Base-by-base conservation (phyloP, 2,797 vertebrate species). In the Bryconaethiops microstoma region DNA sequence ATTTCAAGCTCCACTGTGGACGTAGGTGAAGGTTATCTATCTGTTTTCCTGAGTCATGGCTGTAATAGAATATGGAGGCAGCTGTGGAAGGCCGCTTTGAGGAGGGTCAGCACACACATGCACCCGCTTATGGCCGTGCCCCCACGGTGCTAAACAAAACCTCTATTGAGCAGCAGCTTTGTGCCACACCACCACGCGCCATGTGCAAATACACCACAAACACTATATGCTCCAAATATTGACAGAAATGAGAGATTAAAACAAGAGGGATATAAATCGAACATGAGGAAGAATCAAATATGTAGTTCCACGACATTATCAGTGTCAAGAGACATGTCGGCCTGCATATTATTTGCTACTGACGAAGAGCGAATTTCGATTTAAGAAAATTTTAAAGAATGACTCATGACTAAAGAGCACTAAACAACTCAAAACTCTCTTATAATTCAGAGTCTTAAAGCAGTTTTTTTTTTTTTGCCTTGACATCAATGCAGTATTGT, bases 51-150 rank as follows among this genome's bases (percentile, higher is more conserved):
- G 76, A 80, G 83, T 80, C 83, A 85, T 82, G 90, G 13, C 67
- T 76, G 90, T 92, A 92, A 92, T 86, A 76, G 83, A 90, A 92
- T 89, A 90, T 88, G 82, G 82, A 87, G 88, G 88, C 90, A 92
- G 90, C 88, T 90, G 89, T 82, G 60, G 59, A 77, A 79, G 82
- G 67, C 63, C 55, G 67, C 52, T 74, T 42, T 39, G 16, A 76
- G 73, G 67, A 79, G 55, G 59, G 64, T 73, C 48, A 64, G 42
- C 13, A 79, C 74, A 80, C 60, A 76, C 42, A 68, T 55, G 65
- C n/a, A 57, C 59, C 63, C 48, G 29, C 78, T 57, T 29, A 29
- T 73, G 55, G 54, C 10, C 73, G 70, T 29, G 79, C 62, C 71
- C 59, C 77, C 55, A 82, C 54, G 19, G 52, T n/a, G 55, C 59